These are phyloP conservation scores for Theonella swinhoei DNA, from an alignment of 37 sponge, comb jelly and placozoan species.

Conservation along the genomic window DNA sequence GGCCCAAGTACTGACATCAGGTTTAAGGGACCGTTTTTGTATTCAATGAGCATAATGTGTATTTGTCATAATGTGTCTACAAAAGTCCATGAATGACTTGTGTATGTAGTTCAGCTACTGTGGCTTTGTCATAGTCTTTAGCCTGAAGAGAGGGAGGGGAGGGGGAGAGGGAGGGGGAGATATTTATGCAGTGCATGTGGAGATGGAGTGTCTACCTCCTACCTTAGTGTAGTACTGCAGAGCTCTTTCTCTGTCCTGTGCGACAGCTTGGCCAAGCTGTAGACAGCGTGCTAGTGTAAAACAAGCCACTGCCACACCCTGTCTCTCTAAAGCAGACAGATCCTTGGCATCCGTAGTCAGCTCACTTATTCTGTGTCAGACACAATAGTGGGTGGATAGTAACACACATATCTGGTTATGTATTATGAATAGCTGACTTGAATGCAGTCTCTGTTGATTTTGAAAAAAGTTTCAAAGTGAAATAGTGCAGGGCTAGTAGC, in stretches of 20 bases:
- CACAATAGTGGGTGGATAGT: background rate
- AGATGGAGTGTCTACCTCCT: background rate
- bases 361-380: conserved; percentile 33
- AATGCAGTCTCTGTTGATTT: conserved; percentile 64
- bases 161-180: background rate
- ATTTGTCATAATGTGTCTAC: no score
- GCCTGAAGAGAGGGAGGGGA: conserved; percentile 19
- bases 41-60: no score
- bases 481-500: conserved; percentile 55
- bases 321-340: conserved; percentile 41
- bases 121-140: conserved; percentile 26
- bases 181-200: background rate
- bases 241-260: conserved; percentile 35
- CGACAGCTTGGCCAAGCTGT: conserved; percentile 61
- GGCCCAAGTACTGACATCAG: conserved; percentile 47
- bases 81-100: conserved; percentile 49
- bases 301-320: conserved; percentile 65
- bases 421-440: conserved; percentile 27
- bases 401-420: background rate
- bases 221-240: conserved; percentile 48
- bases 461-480: conserved; percentile 49
- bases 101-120: conserved; percentile 54
- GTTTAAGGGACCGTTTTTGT: background rate
- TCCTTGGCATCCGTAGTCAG: background rate
- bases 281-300: conserved; percentile 69